Evolutionary conservation across 2,888 invertebrate genomes (phyloP).

Genomic region (Mellilla xanthometata): DNA sequence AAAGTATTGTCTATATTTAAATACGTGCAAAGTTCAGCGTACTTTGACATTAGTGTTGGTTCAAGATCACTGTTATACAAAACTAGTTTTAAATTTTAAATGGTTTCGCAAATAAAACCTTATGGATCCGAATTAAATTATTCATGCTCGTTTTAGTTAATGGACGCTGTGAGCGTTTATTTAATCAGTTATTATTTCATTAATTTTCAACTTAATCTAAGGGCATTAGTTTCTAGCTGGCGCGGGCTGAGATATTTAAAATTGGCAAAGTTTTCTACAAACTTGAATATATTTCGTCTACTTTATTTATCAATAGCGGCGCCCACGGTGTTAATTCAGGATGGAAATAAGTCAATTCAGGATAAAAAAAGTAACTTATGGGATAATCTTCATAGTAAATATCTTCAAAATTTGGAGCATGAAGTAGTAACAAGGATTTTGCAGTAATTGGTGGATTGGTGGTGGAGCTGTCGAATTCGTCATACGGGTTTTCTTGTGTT

Average conservation of each 20-base stretch:
- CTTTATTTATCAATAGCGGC: too few relatives aligned
- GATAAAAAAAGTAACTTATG: too few relatives aligned
- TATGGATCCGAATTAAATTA: slow-evolving; percentile 1
- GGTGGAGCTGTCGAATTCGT: slow-evolving; percentile 15
- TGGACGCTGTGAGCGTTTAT: slow-evolving; percentile 1
- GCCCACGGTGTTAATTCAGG: too few relatives aligned
- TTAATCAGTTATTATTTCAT: too few relatives aligned
- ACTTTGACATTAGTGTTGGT: slow-evolving; percentile 46
- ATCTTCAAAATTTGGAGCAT: neutral
- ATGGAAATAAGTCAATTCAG: too few relatives aligned
- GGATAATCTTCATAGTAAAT: too few relatives aligned
- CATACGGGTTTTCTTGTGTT: slow-evolving; percentile 26
- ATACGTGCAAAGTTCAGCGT: slow-evolving; percentile 41
- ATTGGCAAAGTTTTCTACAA: too few relatives aligned
- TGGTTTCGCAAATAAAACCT: slow-evolving; percentile 5
- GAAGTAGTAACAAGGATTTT: slow-evolving; percentile 11
- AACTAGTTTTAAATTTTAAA: slow-evolving; percentile 22
- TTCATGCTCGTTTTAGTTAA: slow-evolving; percentile 4
- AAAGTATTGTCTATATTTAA: slow-evolving; percentile 33
- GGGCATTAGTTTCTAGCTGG: too few relatives aligned
- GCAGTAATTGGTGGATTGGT: slow-evolving; percentile 22
- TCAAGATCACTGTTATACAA: slow-evolving; percentile 36
- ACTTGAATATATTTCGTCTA: too few relatives aligned
- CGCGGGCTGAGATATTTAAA: too few relatives aligned
- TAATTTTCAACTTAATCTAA: too few relatives aligned